phyloP scores from a whole-genome alignment of 2,797 vertebrate species.

The Microhierax caerulescens region DNA sequence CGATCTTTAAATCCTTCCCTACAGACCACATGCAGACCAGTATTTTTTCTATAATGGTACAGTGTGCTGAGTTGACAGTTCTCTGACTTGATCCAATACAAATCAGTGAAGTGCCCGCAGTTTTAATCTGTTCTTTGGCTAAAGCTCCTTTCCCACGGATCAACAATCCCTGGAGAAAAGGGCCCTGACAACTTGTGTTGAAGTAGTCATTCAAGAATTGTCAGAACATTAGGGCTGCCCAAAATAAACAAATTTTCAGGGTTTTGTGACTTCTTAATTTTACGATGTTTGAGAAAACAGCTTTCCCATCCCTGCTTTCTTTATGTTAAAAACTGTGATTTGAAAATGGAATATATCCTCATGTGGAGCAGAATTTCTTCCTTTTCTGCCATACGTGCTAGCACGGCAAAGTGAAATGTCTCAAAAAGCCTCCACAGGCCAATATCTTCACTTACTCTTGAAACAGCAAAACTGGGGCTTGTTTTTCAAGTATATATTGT shows the following conservation, averaged over 20 bases:
- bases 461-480: not conserved
- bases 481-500: not conserved
- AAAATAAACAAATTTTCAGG: not conserved
- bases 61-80: accelerated
- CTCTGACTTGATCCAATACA: not conserved
- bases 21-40: not conserved
- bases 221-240: not conserved
- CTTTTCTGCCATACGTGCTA: not conserved
- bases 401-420: not conserved
- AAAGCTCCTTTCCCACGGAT: not conserved
- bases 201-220: no score
- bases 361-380: not conserved
- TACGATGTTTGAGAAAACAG: not conserved
- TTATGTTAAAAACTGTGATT: accelerated
- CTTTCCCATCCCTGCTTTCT: not conserved
- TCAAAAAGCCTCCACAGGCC: not conserved
- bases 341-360: accelerated
- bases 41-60: accelerated
- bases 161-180: not conserved
- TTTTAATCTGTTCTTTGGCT: not conserved
- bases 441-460: not conserved
- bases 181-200: not conserved
- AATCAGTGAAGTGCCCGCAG: not conserved
- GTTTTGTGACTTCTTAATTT: not conserved
- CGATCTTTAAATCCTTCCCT: not conserved